phyloP scores from a whole-genome alignment of 2,888 invertebrate genomes.

The Pristionchus mayeri region DNA sequence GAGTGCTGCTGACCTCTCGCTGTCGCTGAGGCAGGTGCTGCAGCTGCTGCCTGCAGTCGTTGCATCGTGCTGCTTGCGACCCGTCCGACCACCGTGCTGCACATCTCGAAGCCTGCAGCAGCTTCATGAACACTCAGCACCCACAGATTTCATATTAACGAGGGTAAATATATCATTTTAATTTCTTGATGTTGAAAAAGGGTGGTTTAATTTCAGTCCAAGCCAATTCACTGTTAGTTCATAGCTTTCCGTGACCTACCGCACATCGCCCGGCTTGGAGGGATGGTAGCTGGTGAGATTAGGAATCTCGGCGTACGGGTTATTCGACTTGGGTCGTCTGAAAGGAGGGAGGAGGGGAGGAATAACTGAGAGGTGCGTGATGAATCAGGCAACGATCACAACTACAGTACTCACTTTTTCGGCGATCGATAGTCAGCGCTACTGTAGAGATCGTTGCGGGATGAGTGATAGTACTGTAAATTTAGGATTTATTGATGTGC shows the following conservation, averaged over 20 bases:
- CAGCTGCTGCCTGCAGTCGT: not conserved
- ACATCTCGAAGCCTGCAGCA: not conserved
- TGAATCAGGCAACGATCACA: not conserved
- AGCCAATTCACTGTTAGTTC: not conserved
- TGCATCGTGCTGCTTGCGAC: not conserved
- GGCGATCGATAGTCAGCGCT: slow-evolving; percentile 17
- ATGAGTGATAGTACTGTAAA: not conserved
- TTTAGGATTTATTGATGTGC: not conserved
- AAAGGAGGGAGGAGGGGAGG: not conserved
- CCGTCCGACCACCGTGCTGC: not conserved
- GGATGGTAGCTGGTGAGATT: slow-evolving; percentile 43
- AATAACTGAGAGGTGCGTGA: not conserved
- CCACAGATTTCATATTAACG: not conserved
- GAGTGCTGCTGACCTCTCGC: not conserved
- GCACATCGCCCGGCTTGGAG: slow-evolving; percentile 47
- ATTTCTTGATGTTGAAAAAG: not conserved
- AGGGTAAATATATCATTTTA: not conserved
- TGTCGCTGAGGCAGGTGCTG: slow-evolving; percentile 36
- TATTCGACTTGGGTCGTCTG: not conserved
- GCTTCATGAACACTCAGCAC: not conserved
- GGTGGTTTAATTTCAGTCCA: not conserved
- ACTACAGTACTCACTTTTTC: slow-evolving; percentile 17
- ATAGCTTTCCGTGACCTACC: not conserved
- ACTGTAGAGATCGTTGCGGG: slow-evolving; percentile 35
- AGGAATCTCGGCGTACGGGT: slow-evolving; percentile 48